Percentiles rank a stretch among this genome's conserved stretches.
Conservation (phyloP, 1,140 invertebrate genomes). For the Latrodectus geometricus region DNA sequence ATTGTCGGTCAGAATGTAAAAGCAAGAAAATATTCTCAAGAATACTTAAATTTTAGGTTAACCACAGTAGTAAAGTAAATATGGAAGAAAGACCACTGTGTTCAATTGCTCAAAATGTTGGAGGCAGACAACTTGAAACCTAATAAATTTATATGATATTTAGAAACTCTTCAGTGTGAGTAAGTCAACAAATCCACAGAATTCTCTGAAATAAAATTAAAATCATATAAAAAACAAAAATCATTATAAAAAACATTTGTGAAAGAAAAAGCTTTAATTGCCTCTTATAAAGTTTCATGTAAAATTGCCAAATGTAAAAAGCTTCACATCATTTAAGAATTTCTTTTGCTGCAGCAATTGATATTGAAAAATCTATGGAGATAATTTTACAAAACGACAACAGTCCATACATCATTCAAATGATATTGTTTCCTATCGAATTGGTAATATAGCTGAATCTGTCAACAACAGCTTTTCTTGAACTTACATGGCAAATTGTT, state of each 20-base stretch:
- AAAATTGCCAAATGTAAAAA: not conserved
- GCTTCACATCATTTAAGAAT: not conserved
- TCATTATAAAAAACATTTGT: not conserved
- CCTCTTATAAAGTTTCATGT: not conserved
- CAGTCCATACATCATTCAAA: too few relatives aligned
- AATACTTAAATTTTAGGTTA: too few relatives aligned
- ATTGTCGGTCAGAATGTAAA: too few relatives aligned
- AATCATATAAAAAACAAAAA: not conserved
- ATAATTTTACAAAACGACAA: too few relatives aligned
- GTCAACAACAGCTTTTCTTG: too few relatives aligned
- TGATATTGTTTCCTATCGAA: too few relatives aligned
- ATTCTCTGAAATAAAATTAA: slow-evolving; percentile 1
- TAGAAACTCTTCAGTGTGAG: not conserved
- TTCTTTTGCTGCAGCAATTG: not conserved
- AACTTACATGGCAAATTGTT: not conserved
- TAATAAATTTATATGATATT: not conserved
- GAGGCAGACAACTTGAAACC: not conserved
- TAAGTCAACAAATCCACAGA: not conserved
- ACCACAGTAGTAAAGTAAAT: too few relatives aligned
- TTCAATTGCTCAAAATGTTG: not conserved
- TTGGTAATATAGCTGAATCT: too few relatives aligned
- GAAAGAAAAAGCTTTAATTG: slow-evolving; percentile 2
- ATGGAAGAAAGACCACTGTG: not conserved
- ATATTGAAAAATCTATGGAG: too few relatives aligned
- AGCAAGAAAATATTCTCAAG: too few relatives aligned